Evolutionary conservation across 1,140 invertebrate genomes (phyloP).

Genomic region (Mycetomoellerius zeteki): DNA sequence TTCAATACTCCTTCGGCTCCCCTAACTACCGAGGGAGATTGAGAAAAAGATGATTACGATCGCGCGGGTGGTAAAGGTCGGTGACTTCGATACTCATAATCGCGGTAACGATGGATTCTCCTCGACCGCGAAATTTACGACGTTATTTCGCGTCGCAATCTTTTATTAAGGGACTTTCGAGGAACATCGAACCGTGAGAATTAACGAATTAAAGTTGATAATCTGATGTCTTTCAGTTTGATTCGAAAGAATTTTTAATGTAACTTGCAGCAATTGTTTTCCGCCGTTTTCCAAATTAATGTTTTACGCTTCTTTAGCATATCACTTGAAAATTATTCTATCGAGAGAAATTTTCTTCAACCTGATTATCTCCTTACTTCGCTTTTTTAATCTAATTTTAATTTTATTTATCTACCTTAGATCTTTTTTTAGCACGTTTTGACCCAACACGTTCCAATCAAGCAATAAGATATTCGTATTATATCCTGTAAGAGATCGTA

Average conservation of each 20-base stretch:
- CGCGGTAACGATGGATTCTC: slow-evolving; percentile 1
- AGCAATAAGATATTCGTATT: slow-evolving; percentile 4
- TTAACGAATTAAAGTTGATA: background rate
- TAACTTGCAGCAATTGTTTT: too few species aligned
- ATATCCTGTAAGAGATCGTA: background rate
- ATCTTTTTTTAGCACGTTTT: background rate
- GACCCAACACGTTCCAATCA: background rate
- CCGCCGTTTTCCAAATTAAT: background rate
- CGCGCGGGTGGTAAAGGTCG: background rate
- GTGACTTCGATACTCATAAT: slow-evolving; percentile 7
- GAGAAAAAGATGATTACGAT: slow-evolving; percentile 10
- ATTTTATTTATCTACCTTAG: background rate
- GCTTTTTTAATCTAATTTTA: background rate
- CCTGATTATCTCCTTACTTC: background rate
- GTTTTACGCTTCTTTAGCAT: too few species aligned
- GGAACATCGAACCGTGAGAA: background rate
- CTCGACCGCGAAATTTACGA: slow-evolving; percentile 20
- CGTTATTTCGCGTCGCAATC: slow-evolving; percentile 1
- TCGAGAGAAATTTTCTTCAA: background rate
- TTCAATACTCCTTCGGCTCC: background rate
- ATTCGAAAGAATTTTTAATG: background rate
- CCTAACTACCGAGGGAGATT: background rate
- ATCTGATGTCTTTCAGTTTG: background rate
- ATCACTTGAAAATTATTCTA: background rate
- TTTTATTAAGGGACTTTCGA: slow-evolving; percentile 22